Evolutionary conservation across 2,797 vertebrate genomes (phyloP), one percentile per base, ranked within the genome.

Genomic region (Chanos chanos): DNA sequence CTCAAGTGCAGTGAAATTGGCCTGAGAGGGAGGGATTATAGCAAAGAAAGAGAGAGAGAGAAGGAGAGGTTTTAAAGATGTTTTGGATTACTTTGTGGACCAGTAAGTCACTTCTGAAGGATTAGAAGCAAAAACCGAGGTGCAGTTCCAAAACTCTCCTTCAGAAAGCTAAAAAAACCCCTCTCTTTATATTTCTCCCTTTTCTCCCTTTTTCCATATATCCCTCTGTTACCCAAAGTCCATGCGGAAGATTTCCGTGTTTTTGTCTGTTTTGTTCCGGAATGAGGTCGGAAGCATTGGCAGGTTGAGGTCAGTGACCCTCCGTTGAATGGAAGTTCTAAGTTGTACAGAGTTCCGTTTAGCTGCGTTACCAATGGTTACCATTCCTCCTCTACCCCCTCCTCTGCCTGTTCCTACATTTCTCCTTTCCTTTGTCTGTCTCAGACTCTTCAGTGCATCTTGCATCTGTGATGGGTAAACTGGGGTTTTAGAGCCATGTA

Each of bases 321-420:
- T 81, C 8, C 80, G 74, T 55, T 86, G 84, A 0, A 78, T 73
- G 24, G 79, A 70, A 1, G 84, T 77, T 24, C 81, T 85, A 59
- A 91, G 52, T 60, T 91, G 89, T 55, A 85, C 71, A 1, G 85
- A 80, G 68, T 91, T 93, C 79, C 84, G 90, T 61, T 86, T 91
- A 8, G 34, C 61, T 37, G 81, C 84, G 1, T 45, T 80, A 27
- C 67, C 74, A 6, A 68, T 83, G 72, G 52, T 83, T 66, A 61
- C 81, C 39, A 28, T 53, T 63, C 12, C 30, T 70, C 52, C 31
- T 9, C 7, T 58, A 6, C n/a, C 61, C 56, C 52, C 64, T 33
- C 40, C 64, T 25, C 57, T 60, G 16, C 54, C 76, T 28, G 74
- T 68, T 47, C 66, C 56, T 3, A 44, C 4, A 51, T 58, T 81